Conservation (phyloP, 92 coral and sea anemone species). For the Phymanthus crucifer region DNA sequence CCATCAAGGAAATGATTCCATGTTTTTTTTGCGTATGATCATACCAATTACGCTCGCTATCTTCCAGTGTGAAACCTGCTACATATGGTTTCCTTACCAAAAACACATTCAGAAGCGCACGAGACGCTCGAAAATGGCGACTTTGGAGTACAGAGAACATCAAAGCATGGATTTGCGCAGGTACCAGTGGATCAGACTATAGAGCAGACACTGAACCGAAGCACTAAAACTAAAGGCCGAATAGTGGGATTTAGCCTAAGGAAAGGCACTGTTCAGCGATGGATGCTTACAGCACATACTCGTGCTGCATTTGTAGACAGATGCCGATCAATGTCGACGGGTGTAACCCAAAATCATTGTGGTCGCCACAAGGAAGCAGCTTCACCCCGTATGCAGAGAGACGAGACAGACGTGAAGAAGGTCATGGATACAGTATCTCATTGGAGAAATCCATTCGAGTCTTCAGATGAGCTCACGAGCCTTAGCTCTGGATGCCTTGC, state of each 20-base stretch:
- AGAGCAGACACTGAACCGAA: constrained; percentile 64
- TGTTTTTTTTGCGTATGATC: constrained; percentile 66
- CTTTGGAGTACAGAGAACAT: constrained; percentile 58
- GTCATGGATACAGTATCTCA: constrained; percentile 42
- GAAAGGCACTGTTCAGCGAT: constrained; percentile 61
- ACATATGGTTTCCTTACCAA: constrained; percentile 45
- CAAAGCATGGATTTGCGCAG: constrained; percentile 53
- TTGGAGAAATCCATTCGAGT: constrained; percentile 40
- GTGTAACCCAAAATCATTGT: background rate
- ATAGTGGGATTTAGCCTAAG: constrained; percentile 63
- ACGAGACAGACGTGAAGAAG: constrained; percentile 59
- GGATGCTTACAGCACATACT: constrained; percentile 69
- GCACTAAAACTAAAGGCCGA: constrained; percentile 67
- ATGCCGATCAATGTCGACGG: constrained; percentile 44
- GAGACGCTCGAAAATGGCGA: constrained; percentile 54
- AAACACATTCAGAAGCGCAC: constrained; percentile 64
- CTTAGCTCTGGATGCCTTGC: constrained; percentile 56
- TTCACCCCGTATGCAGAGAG: constrained; percentile 42
- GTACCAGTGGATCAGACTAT: constrained; percentile 64
- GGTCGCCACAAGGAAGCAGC: constrained; percentile 57
- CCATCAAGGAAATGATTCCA: constrained; percentile 53
- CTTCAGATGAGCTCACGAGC: constrained; percentile 45
- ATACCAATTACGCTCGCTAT: constrained; percentile 57
- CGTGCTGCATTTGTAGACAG: constrained; percentile 59
- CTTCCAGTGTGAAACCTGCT: constrained; percentile 54